Percentiles rank a stretch among this genome's conserved stretches.
Evolutionary conservation across 2,797 vertebrate genomes (phyloP).

Genomic region (Enteromius afrohamiltoni): DNA sequence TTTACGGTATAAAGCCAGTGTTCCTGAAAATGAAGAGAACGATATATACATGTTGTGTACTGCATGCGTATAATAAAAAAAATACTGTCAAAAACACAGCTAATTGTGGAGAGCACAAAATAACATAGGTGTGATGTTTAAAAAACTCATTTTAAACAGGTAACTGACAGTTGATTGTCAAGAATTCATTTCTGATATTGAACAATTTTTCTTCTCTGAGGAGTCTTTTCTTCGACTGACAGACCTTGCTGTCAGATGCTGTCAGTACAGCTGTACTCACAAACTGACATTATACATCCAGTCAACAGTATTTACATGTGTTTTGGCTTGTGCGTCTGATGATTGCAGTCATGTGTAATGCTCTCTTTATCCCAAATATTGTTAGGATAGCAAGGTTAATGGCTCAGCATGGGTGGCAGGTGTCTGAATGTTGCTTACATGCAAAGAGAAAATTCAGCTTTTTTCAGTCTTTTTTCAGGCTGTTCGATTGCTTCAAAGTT

Average conservation of each 20-base stretch:
- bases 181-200: not conserved
- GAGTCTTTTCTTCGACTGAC: not conserved
- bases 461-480: not conserved
- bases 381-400: not conserved
- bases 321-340: not conserved
- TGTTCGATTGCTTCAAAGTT: not conserved
- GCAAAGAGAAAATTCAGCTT: not conserved
- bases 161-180: slow-evolving; percentile 1
- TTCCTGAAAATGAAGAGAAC: not conserved
- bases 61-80: not conserved
- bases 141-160: not conserved
- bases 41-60: not conserved
- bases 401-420: not conserved
- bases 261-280: slow-evolving; percentile 7
- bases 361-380: not conserved
- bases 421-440: not conserved
- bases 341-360: not conserved
- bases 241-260: not conserved
- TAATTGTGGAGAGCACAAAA: not conserved
- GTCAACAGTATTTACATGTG: not conserved
- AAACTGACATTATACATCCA: not conserved
- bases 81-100: not conserved
- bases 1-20: not conserved
- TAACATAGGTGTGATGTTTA: not conserved
- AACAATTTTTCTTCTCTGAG: not conserved